Evolutionary conservation across 2,888 invertebrate genomes (phyloP), one percentile per base, ranked within the genome.

Genomic region (Drosophila kuntzei): DNA sequence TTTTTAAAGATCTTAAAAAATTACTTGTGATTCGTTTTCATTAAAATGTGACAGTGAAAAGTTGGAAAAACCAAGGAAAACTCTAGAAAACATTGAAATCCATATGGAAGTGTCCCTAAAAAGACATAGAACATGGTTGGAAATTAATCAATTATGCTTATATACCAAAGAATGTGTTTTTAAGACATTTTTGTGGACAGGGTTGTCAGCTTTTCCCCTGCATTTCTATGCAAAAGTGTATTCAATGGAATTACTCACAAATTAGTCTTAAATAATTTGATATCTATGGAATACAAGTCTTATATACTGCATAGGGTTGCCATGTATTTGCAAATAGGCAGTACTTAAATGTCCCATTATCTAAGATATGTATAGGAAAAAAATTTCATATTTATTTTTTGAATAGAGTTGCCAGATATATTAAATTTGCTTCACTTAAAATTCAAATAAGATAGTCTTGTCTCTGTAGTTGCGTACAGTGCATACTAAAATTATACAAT

Each of bases 1-100:
- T 58, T 41, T 44, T 66, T 59, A 57, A 55, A 54, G 41, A 54
- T 60, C 55, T 62, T 51, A 46, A 12, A 27, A 34, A 44, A 32
- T 20, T 44, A 14, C 7, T 14, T n/a, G 12, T 6, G 11, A 50
- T 25, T 43, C 12, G 9, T 20, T 22, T 27, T 53, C 6, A n/a
- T n/a, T 3, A 39, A 12, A 55, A 16, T 62, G 57, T 58, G 41
- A 39, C 37, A 54, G 58, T 58, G 58, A 37, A 44, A 39, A 60
- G 51, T 43, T 59, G 0, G 14, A 32, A 22, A 44, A 22, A 12
- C 0, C 1, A 5, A 4, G n/a, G 2, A 57, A 57, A 37, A 3
- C 6, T 12, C 0, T 2, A 2, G 12, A 37, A 12, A 32, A 37
- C 3, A 12, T 12, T 3, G 32, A 9, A 27, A 1, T 25, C 2